These are phyloP conservation scores for Sycophila sp. DNA, from an alignment of 1,140 invertebrate species.

Conservation along the genomic window DNA sequence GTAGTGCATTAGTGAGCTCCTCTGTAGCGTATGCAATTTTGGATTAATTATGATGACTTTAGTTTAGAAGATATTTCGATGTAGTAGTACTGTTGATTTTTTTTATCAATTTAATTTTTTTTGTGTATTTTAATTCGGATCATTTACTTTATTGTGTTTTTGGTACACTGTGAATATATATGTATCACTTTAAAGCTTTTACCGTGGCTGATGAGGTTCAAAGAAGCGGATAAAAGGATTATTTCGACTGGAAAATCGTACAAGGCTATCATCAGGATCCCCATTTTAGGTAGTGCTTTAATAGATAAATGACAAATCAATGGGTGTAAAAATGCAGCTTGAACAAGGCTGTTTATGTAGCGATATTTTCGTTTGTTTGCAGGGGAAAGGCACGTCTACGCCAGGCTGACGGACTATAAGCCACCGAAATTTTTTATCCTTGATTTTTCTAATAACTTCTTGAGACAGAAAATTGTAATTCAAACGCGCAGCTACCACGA, in stretches of 20 bases:
- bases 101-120: too few relatives aligned
- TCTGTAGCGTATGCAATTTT: too few relatives aligned
- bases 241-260: slow-evolving; percentile 48
- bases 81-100: too few relatives aligned
- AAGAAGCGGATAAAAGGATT: slow-evolving; percentile 50
- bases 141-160: not conserved
- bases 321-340: not conserved
- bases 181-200: slow-evolving; percentile 44
- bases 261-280: slow-evolving; percentile 43
- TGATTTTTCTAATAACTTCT: slow-evolving; percentile 47
- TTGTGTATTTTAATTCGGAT: too few relatives aligned
- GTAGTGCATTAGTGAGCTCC: too few relatives aligned
- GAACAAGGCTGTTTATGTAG: too few relatives aligned
- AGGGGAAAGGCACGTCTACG: slow-evolving; percentile 46
- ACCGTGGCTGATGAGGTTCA: slow-evolving; percentile 51
- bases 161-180: not conserved
- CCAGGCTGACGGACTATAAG: slow-evolving; percentile 47
- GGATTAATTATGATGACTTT: too few relatives aligned
- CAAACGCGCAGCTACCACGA: slow-evolving; percentile 46
- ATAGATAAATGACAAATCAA: not conserved
- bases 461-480: slow-evolving; percentile 51
- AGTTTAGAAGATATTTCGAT: too few relatives aligned
- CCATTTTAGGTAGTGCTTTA: slow-evolving; percentile 46
- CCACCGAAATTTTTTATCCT: slow-evolving; percentile 46
- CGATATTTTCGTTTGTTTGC: not conserved